phyloP scores from a whole-genome alignment of 2,888 invertebrate species.

The Notocelia uddmanniana region DNA sequence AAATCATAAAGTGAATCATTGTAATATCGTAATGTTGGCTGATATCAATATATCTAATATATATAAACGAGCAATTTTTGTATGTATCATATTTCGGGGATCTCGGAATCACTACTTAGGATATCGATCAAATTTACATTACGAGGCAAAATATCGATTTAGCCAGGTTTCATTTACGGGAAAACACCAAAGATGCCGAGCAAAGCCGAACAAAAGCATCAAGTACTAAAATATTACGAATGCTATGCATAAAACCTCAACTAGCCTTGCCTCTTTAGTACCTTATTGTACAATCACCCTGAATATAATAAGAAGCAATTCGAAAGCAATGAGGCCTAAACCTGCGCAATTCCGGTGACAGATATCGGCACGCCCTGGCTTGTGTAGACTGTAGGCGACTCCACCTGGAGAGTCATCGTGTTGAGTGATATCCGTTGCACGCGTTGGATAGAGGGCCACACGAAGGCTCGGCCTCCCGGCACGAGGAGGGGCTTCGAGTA shows the following conservation, averaged over 20 bases:
- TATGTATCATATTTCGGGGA: too few species aligned
- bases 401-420: constrained; percentile 98
- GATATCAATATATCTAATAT: too few species aligned
- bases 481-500: constrained; percentile 96
- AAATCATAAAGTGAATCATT: neutral
- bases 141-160: too few species aligned
- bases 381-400: constrained; percentile 98
- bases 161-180: too few species aligned
- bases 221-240: too few species aligned
- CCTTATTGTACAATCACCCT: neutral
- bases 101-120: too few species aligned
- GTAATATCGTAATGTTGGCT: neutral
- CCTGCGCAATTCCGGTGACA: constrained; percentile 99
- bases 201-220: too few species aligned
- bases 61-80: too few species aligned
- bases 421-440: constrained; percentile 97
- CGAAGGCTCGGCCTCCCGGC: constrained; percentile 98
- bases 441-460: constrained; percentile 96
- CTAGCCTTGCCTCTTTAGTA: too few species aligned
- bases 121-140: too few species aligned
- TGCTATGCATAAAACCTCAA: too few species aligned
- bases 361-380: constrained; percentile 98
- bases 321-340: neutral
- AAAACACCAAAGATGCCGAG: too few species aligned
- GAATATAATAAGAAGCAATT: neutral